Base-by-base conservation (phyloP, 2,888 invertebrate species). In the Nesidiocoris tenuis region DNA sequence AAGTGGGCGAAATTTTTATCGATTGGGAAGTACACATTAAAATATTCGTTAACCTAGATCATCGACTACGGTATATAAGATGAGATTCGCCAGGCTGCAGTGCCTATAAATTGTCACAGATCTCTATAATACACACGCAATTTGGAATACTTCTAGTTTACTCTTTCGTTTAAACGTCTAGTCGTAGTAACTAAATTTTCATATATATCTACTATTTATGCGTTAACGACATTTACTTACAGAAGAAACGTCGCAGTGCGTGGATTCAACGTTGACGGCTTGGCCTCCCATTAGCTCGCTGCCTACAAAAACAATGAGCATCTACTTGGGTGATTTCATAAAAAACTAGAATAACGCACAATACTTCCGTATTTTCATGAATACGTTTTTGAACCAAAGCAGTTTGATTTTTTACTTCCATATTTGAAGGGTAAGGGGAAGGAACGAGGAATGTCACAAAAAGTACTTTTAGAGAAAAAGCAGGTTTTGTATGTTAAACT, bases 1-100 rank as follows among this genome's bases (percentile, higher is more conserved):
- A n/a, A n/a, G n/a, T n/a, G n/a, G n/a, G n/a, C n/a, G n/a, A n/a
- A n/a, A n/a, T n/a, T n/a, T n/a, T n/a, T n/a, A 64, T 65, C 25
- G 3, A 2, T 39, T 65, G 39, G 25, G 65, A 65, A 39, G 39
- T 39, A 65, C 61, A 61, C 5, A 61, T 61, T 19, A 19, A 61
- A 61, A 18, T 61, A 61, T 19, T 19, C 18, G 18, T 12, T 17
- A 18, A 1, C 12, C 61, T 19, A 61, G 12, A 12, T 61, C 61
- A 61, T 61, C 18, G 21, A 61, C 18, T 61, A 61, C 21, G 17
- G 12, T 17, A 61, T 61, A 61, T 17, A 61, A 12, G 12, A 61
- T 19, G 18, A 59, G n/a, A 61, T 61, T 61, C 39, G 39, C 39
- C 5, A 39, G 12, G 12, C 39, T 7, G 39, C 39, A 3, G 39